Percentiles rank a stretch among this genome's conserved stretches.
These are phyloP conservation scores for Adelges cooleyi DNA, from an alignment of 1,140 invertebrate species.

Conservation along the genomic window DNA sequence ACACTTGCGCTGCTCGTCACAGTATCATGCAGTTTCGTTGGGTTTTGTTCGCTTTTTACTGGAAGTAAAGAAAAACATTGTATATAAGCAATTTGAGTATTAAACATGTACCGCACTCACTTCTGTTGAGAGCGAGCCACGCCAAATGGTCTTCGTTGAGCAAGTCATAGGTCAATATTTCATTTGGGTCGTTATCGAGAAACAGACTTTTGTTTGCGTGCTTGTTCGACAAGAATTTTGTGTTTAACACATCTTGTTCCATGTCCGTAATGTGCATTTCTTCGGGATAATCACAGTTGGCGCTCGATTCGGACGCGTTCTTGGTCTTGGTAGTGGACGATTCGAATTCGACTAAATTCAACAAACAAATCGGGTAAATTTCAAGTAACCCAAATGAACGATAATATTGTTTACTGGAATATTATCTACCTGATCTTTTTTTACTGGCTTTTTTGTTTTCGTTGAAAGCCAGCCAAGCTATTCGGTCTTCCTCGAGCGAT, in stretches of 20 bases:
- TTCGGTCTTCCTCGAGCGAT: slow-evolving; percentile 19
- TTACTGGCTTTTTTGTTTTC: slow-evolving; percentile 25
- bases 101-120: no score
- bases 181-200: background rate
- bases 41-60: no score
- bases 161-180: background rate
- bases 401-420: background rate
- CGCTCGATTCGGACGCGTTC: background rate
- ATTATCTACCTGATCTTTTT: slow-evolving; percentile 10
- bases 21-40: no score
- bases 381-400: background rate
- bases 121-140: background rate
- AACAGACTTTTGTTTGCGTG: background rate
- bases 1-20: no score
- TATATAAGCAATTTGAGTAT: no score
- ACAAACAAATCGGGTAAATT: background rate
- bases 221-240: background rate
- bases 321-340: background rate
- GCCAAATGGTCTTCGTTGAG: background rate
- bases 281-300: background rate
- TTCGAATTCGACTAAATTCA: slow-evolving; percentile 2
- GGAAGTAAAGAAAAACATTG: no score
- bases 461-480: slow-evolving; percentile 17
- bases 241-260: background rate
- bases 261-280: background rate